phyloP scores from a whole-genome alignment of 2,888 invertebrate species.

The Ormia ochracea region DNA sequence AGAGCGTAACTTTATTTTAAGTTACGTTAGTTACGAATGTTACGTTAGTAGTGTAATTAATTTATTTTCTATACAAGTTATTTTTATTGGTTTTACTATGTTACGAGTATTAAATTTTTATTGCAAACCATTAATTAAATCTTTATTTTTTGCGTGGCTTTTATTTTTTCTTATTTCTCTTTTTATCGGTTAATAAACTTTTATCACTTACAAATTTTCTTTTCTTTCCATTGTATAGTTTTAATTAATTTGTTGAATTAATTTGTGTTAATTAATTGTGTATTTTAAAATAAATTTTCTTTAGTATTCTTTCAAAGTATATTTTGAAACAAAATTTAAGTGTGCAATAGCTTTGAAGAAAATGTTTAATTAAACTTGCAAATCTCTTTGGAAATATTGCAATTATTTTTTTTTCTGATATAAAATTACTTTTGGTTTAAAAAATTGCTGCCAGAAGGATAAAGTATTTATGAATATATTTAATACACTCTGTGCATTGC shows the following conservation, averaged over 20 bases:
- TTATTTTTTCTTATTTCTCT: background rate
- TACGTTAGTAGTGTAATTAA: background rate
- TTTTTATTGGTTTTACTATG: constrained; percentile 6
- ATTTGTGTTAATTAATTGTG: background rate
- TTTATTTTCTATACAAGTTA: background rate
- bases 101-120: constrained; percentile 16
- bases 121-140: background rate
- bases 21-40: background rate
- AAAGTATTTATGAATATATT: too few relatives aligned
- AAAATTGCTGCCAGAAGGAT: too few relatives aligned
- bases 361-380: background rate
- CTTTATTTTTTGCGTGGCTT: background rate
- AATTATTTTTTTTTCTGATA: too few relatives aligned
- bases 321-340: background rate
- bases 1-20: background rate
- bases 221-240: constrained; percentile 13
- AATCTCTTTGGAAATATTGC: too few relatives aligned
- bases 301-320: background rate
- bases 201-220: background rate
- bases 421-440: too few relatives aligned
- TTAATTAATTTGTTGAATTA: constrained; percentile 8
- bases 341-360: too few relatives aligned
- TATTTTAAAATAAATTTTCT: background rate
- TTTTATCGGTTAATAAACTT: constrained; percentile 31
- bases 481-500: too few relatives aligned